Evolutionary conservation across 2,888 invertebrate genomes (phyloP).

Genomic region (Augochlorella aurata): DNA sequence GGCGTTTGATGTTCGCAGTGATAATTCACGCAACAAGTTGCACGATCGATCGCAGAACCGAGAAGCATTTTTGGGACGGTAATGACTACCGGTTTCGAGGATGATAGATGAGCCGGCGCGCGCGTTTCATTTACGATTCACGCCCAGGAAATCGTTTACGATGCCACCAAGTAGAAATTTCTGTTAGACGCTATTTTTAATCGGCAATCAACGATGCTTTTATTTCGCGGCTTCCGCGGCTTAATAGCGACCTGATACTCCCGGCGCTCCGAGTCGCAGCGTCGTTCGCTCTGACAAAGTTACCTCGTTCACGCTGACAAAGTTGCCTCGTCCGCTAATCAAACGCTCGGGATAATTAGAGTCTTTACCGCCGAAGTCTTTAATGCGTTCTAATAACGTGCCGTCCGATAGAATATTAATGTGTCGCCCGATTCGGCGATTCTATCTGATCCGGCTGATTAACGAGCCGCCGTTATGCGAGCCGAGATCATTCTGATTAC

Average conservation of each 20-base stretch:
- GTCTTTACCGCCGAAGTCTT: background rate
- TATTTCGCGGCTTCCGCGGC: background rate
- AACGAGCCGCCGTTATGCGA: conserved; percentile 17
- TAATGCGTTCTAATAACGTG: conserved; percentile 32
- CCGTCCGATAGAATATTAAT: conserved; percentile 38
- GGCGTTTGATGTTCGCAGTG: background rate
- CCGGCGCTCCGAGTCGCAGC: background rate
- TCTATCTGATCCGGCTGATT: conserved; percentile 31
- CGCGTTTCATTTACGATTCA: background rate
- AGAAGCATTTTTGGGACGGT: background rate
- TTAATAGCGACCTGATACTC: background rate
- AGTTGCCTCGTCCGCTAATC: background rate
- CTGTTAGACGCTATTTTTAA: background rate
- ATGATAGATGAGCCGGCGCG: background rate
- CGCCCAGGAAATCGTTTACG: conserved; percentile 1
- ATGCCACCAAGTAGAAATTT: background rate
- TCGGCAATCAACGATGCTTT: background rate
- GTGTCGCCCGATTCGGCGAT: conserved; percentile 27
- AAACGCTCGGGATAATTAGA: conserved; percentile 19
- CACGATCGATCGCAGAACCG: background rate
- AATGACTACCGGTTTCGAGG: background rate
- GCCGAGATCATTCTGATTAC: background rate
- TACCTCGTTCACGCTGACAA: conserved; percentile 2
- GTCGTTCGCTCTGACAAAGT: conserved; percentile 6
- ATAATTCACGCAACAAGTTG: background rate